These are phyloP conservation scores for Formica aserva DNA, from an alignment of 2,888 invertebrate genomes.

Conservation along the genomic window DNA sequence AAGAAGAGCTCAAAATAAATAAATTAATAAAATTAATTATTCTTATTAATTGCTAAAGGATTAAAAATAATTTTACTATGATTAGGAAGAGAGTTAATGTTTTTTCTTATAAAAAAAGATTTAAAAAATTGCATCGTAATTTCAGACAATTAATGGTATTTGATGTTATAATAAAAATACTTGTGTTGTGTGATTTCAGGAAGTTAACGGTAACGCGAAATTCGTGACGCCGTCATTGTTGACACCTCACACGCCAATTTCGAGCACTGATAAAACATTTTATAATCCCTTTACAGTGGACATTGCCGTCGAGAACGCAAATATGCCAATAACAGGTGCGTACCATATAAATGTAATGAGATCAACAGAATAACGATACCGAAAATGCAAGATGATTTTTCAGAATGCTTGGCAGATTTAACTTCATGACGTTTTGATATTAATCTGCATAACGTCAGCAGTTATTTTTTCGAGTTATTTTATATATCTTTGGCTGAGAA, in stretches of 20 bases:
- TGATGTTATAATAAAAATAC: not conserved
- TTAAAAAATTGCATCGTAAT: not conserved
- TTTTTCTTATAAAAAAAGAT: not conserved
- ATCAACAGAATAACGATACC: slow-evolving; percentile 6
- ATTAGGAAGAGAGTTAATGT: not conserved
- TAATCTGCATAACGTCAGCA: not conserved
- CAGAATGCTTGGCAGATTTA: slow-evolving; percentile 55
- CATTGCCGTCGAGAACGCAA: slow-evolving; percentile 74
- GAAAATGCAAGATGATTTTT: slow-evolving; percentile 35
- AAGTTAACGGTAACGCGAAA: slow-evolving; percentile 77
- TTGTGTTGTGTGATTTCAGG: slow-evolving; percentile 65
- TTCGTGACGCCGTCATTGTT: slow-evolving; percentile 68
- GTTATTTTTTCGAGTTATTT: not conserved
- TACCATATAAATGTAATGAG: slow-evolving; percentile 46
- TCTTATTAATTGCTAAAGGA: not conserved
- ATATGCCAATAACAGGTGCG: slow-evolving; percentile 70
- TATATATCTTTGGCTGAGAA: not conserved
- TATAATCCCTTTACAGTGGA: slow-evolving; percentile 82
- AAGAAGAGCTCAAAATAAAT: not conserved
- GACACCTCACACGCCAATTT: slow-evolving; percentile 66
- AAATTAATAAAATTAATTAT: too few relatives aligned
- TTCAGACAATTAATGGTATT: slow-evolving; percentile 18
- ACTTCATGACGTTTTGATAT: not conserved
- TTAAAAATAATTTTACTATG: not conserved
- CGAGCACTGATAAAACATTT: slow-evolving; percentile 77